Base-by-base conservation (phyloP, 2,113 vertebrate species). In the Cynopterus brachyotis region DNA sequence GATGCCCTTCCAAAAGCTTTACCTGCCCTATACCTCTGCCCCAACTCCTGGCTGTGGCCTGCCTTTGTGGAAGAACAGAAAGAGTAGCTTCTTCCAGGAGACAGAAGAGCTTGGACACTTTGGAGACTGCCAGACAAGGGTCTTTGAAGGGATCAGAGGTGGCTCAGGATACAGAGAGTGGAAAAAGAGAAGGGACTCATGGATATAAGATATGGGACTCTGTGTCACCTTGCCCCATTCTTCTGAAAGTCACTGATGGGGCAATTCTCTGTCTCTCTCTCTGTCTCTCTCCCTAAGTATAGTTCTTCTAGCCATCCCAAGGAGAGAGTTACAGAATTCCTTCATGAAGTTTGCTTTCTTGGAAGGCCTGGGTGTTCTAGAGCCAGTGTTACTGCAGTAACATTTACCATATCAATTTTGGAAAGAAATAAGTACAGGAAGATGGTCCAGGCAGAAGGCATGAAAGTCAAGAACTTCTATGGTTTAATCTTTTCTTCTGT, bases 401-500 rank as follows among this genome's bases (percentile, higher is more conserved):
- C 76, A 91, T 91, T 95, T 83, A 91, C 85, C 42, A 75, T 50
- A 42, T 47, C 72, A 16, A 8, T 75, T 95, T 86, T 82, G 95
- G 95, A 94, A 90, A 96, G 89, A 76, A 93, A 66, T 70, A 83
- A 57, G 75, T 35, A 47, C 70, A 32, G 82, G 73, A 96, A 97
- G 84, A 85, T 40, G 45, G 67, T 78, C 81, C 89, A 91, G 93
- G 92, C 60, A 96, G 82, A 94, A 96, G 76, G 80, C 88, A 90
- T 91, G 80, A 89, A 95, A 92, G 62, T 86, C 76, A 78, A 57
- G 92, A 97, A 82, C 66, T 32, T 91, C 91, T 96, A 69, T 91
- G 80, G 55, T 95, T 94, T 94, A 82, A 97, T 93, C 96, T 96
- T 96, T 96, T 96, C 69, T 96, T 86, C 89, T 86, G 67, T 90